Conservation (phyloP, 2,113 vertebrate species). For the Chaetorhynchus papuensis region DNA sequence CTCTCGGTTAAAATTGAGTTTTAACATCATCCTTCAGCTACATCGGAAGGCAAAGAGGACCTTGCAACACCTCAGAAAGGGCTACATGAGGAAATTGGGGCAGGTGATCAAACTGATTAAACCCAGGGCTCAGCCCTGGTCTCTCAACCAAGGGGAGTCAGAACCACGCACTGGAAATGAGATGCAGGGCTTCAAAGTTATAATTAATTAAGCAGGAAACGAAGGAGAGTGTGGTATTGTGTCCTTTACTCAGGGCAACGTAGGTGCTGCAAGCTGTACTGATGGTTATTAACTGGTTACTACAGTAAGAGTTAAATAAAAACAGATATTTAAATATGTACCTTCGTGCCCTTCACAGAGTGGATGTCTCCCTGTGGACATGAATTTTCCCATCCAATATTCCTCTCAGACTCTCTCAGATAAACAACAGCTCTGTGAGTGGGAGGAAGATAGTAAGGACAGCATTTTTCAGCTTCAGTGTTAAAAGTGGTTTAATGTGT, state of each 20-base stretch:
- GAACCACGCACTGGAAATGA: constrained; percentile 38
- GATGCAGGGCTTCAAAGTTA: constrained; percentile 11
- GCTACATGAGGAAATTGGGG: not conserved
- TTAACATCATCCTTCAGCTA: constrained; percentile 11
- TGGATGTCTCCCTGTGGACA: not conserved
- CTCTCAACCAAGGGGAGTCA: not conserved
- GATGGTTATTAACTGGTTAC: not conserved
- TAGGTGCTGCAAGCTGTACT: not conserved
- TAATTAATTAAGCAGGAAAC: constrained; percentile 51
- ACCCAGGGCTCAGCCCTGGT: not conserved
- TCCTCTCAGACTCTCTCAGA: not conserved
- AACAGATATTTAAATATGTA: not conserved
- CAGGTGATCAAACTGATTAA: constrained; percentile 32
- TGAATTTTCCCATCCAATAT: not conserved
- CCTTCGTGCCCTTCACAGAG: not conserved
- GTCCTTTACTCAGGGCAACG: not conserved
- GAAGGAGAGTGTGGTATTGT: not conserved
- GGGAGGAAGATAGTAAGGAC: not conserved
- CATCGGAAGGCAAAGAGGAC: constrained; percentile 46
- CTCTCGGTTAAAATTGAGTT: constrained; percentile 33
- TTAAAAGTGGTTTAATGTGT: not conserved
- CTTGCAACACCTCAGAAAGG: constrained; percentile 10
- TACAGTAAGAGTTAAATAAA: not conserved
- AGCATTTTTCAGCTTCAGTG: not conserved
- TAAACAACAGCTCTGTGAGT: not conserved